phyloP scores from a whole-genome alignment of 2,888 invertebrate species.

The Nemoura dubitans region DNA sequence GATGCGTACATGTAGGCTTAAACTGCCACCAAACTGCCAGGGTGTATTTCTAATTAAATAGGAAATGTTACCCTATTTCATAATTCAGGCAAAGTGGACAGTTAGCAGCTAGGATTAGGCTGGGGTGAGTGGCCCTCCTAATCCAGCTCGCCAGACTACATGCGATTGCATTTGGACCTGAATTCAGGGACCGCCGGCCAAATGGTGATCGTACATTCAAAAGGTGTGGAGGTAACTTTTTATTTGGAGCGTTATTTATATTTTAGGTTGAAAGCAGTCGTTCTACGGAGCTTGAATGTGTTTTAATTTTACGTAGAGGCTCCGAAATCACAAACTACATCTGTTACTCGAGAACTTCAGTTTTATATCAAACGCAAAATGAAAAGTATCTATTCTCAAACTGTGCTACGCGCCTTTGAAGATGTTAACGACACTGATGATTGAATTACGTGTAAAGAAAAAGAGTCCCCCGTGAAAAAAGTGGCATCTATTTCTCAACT shows the following conservation, averaged over 20 bases:
- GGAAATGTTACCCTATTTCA: neutral
- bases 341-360: neutral
- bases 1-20: neutral
- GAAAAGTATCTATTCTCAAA: slow-evolving; percentile 2
- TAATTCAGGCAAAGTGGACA: neutral
- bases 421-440: neutral
- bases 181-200: neutral
- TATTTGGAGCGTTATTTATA: neutral
- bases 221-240: neutral
- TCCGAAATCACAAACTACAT: neutral
- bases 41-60: slow-evolving; percentile 12
- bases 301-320: neutral
- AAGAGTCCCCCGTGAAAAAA: neutral
- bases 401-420: neutral
- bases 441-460: neutral
- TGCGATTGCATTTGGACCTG: neutral
- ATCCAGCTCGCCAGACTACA: neutral
- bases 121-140: neutral
- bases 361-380: neutral
- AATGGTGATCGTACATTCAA: neutral
- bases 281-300: neutral
- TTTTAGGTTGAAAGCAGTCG: too few relatives aligned
- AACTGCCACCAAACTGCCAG: neutral
- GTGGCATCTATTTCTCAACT: neutral
- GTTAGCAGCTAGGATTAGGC: neutral